Percentiles rank a stretch among this genome's conserved stretches.
These are phyloP conservation scores for Eutolmus rufibarbis DNA, from an alignment of 2,888 invertebrate genomes.

Conservation along the genomic window DNA sequence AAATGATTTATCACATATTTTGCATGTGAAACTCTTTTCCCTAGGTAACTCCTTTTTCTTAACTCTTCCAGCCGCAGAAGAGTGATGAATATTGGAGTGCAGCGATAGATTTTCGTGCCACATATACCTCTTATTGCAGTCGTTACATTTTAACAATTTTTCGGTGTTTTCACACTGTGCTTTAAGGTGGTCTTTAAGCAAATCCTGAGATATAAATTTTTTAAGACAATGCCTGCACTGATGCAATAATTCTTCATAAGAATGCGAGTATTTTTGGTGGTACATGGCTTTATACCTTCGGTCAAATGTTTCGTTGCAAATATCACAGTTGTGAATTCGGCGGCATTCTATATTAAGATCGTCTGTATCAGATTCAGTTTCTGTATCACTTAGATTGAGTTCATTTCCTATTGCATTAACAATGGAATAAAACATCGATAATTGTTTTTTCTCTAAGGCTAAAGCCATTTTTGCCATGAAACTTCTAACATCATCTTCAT, in stretches of 20 bases:
- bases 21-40: slow-evolving; percentile 66
- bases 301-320: slow-evolving; percentile 55
- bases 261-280: slow-evolving; percentile 54
- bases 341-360: neutral
- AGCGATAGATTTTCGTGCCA: slow-evolving; percentile 61
- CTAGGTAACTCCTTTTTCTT: slow-evolving; percentile 55
- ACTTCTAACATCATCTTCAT: neutral
- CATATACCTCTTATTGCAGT: slow-evolving; percentile 59
- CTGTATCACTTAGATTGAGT: slow-evolving; percentile 58
- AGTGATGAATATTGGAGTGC: slow-evolving; percentile 54
- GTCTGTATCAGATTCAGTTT: slow-evolving; percentile 57
- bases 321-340: slow-evolving; percentile 53
- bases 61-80: slow-evolving; percentile 40
- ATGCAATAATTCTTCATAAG: slow-evolving; percentile 64
- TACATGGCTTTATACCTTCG: slow-evolving; percentile 54
- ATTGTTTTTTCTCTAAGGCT: slow-evolving; percentile 7
- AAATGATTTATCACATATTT: slow-evolving; percentile 71
- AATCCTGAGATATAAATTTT: slow-evolving; percentile 65
- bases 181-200: slow-evolving; percentile 66
- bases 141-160: slow-evolving; percentile 55
- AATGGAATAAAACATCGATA: slow-evolving; percentile 55
- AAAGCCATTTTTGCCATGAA: neutral
- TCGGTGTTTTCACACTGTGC: slow-evolving; percentile 58
- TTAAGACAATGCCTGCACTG: slow-evolving; percentile 66
- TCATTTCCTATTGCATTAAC: slow-evolving; percentile 56